Evolutionary conservation across 2,888 invertebrate species (phyloP).

Genomic region (Chromoteleia sp.): DNA sequence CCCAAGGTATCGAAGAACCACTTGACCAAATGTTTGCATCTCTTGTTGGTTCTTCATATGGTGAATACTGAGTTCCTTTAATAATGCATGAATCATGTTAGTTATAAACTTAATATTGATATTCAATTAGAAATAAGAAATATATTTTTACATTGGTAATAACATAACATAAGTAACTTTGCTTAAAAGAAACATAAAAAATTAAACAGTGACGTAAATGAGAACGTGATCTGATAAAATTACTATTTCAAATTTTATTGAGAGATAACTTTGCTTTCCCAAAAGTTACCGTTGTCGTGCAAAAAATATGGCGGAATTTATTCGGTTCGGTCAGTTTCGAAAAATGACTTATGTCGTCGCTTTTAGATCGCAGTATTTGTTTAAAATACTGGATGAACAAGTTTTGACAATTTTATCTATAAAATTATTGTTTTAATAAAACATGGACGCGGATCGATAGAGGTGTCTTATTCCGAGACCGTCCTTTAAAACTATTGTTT

Average conservation of each 20-base stretch:
- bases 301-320: slow-evolving; percentile 9
- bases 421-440: too few species aligned
- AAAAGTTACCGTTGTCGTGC: slow-evolving; percentile 10
- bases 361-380: neutral
- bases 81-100: too few species aligned
- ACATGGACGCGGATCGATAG: too few species aligned
- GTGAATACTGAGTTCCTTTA: slow-evolving; percentile 82
- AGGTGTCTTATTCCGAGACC: too few species aligned
- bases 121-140: too few species aligned
- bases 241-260: slow-evolving; percentile 23
- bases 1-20: slow-evolving; percentile 86
- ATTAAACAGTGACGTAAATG: slow-evolving; percentile 46
- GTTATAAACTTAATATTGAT: too few species aligned
- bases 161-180: too few species aligned
- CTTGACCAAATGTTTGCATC: slow-evolving; percentile 93
- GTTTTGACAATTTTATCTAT: too few species aligned
- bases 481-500: too few species aligned
- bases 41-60: slow-evolving; percentile 88
- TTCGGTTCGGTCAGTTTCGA: neutral
- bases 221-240: slow-evolving; percentile 33
- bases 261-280: slow-evolving; percentile 22
- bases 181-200: too few species aligned
- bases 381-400: neutral
- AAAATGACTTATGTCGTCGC: neutral
- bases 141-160: too few species aligned